phyloP scores from a whole-genome alignment of 2,113 vertebrate species.

The Nesoenas mayeri region DNA sequence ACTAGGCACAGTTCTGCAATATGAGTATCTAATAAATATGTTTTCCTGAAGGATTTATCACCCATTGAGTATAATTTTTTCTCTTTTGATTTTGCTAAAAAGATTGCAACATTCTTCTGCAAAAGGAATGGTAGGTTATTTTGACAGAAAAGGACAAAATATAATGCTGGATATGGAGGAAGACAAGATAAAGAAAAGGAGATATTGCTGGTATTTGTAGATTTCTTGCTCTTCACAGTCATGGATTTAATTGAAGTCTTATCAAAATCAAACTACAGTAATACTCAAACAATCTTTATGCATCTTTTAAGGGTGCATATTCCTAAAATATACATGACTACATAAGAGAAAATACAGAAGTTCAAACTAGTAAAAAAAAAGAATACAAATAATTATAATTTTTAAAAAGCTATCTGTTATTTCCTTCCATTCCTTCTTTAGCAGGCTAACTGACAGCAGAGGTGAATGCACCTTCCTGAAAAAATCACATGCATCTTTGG shows the following conservation, averaged over 20 bases:
- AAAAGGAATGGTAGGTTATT: background rate
- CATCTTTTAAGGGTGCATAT: background rate
- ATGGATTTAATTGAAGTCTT: background rate
- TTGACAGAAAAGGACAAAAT: background rate
- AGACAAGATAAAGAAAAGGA: background rate
- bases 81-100: background rate
- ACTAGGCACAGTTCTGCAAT: background rate
- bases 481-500: background rate
- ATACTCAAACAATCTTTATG: background rate
- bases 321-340: background rate
- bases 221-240: background rate
- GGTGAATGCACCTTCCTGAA: background rate
- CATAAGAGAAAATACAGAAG: background rate
- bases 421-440: background rate
- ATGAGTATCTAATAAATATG: slow-evolving; percentile 6
- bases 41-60: slow-evolving; percentile 10
- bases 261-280: background rate
- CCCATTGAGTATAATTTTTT: background rate
- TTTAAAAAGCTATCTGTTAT: background rate
- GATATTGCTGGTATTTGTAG: background rate
- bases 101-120: background rate
- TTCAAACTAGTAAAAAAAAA: background rate
- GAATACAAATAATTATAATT: background rate
- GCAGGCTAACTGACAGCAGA: background rate
- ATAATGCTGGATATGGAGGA: background rate